Conservation (phyloP, 2,888 invertebrate genomes). For the Lithosia quadra region DNA sequence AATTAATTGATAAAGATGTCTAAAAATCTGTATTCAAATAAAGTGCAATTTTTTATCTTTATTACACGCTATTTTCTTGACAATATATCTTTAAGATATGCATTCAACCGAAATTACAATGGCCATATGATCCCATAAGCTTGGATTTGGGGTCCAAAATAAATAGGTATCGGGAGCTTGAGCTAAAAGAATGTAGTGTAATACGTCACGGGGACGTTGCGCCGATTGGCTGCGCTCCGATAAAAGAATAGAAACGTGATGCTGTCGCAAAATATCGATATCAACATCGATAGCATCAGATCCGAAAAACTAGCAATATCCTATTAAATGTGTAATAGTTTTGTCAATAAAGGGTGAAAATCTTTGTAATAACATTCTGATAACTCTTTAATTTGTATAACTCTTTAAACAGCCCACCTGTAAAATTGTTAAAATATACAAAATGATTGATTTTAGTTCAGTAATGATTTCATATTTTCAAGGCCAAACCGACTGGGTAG, state of each 20-base stretch:
- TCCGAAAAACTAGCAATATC: no score
- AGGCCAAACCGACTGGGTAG: no score
- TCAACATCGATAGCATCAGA: not conserved
- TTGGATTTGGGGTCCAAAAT: constrained; percentile 64
- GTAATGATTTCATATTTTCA: no score
- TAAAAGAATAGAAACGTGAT: constrained; percentile 60
- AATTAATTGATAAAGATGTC: not conserved
- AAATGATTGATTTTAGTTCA: no score
- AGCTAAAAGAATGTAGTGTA: constrained; percentile 80
- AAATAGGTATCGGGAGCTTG: constrained; percentile 73
- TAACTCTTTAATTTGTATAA: no score
- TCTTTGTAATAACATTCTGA: no score
- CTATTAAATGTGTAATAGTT: no score
- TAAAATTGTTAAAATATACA: no score
- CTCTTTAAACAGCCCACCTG: no score
- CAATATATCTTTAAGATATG: constrained; percentile 28
- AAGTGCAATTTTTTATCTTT: constrained; percentile 2
- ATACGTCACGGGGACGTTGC: constrained; percentile 74
- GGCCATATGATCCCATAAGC: constrained; percentile 59
- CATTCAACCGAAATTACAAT: constrained; percentile 44
- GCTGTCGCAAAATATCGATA: constrained; percentile 28
- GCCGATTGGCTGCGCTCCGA: constrained; percentile 73
- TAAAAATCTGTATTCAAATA: not conserved
- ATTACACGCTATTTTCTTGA: not conserved
- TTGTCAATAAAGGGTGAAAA: no score